Evolutionary conservation across 2,888 invertebrate species (phyloP).

Genomic region (Patella depressa): DNA sequence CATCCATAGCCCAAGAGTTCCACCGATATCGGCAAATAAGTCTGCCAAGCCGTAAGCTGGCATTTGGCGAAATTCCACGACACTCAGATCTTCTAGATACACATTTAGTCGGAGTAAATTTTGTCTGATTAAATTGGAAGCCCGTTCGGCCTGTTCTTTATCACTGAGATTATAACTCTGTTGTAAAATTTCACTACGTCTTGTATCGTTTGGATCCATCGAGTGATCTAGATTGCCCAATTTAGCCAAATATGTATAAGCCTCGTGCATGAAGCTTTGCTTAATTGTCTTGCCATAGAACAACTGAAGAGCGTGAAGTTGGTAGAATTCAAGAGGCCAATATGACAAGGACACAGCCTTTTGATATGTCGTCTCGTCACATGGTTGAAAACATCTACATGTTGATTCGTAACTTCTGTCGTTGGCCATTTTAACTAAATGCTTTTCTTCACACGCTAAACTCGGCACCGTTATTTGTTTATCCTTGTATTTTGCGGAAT

Average conservation of each 20-base stretch:
- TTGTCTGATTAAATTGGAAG: slow-evolving; percentile 60
- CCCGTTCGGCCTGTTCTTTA: slow-evolving; percentile 41
- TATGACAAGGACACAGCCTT: slow-evolving; percentile 63
- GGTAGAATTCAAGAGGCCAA: slow-evolving; percentile 65
- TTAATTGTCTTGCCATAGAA: slow-evolving; percentile 48
- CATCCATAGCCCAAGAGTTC: slow-evolving; percentile 67
- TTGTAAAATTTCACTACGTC: slow-evolving; percentile 30
- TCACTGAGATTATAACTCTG: slow-evolving; percentile 33
- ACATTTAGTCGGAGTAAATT: slow-evolving; percentile 63
- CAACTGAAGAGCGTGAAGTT: slow-evolving; percentile 52
- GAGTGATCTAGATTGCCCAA: slow-evolving; percentile 33
- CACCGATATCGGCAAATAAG: slow-evolving; percentile 65
- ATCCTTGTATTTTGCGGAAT: slow-evolving; percentile 29
- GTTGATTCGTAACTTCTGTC: slow-evolving; percentile 58
- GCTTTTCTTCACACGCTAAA: slow-evolving; percentile 54
- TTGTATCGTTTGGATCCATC: slow-evolving; percentile 29
- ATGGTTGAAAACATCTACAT: slow-evolving; percentile 60
- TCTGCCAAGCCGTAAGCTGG: slow-evolving; percentile 62
- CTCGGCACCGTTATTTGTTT: slow-evolving; percentile 40
- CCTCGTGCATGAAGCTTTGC: slow-evolving; percentile 55
- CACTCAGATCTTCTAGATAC: slow-evolving; percentile 64
- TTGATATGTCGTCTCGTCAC: slow-evolving; percentile 59
- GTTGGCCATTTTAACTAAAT: slow-evolving; percentile 53
- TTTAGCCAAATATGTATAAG: slow-evolving; percentile 46
- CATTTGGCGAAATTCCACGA: slow-evolving; percentile 61